phyloP scores from a whole-genome alignment of 2,888 invertebrate species.

The Diogma glabrata region DNA sequence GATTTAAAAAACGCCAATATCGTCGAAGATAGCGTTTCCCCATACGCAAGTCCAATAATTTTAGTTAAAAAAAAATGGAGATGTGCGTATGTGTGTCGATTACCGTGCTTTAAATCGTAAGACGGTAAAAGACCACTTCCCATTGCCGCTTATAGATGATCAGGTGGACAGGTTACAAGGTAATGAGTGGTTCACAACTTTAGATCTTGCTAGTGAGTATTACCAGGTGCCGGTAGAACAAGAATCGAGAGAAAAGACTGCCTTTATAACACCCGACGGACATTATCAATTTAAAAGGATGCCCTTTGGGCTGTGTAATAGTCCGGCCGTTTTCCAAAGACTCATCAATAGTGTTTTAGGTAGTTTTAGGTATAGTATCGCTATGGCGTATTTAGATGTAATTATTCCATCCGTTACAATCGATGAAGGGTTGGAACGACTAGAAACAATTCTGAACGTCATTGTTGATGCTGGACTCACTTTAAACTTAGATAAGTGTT shows the following conservation, averaged over 20 bases:
- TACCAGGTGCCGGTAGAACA: slow-evolving; percentile 21
- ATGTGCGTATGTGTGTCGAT: slow-evolving; percentile 3
- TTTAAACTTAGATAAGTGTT: slow-evolving; percentile 16
- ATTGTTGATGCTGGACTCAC: slow-evolving; percentile 8
- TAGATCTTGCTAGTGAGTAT: slow-evolving; percentile 20
- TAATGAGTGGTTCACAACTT: slow-evolving; percentile 16
- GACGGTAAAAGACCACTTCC: neutral
- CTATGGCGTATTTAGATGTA: slow-evolving; percentile 21
- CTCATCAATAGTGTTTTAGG: slow-evolving; percentile 16
- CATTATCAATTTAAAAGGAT: slow-evolving; percentile 18
- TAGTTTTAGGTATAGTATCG: slow-evolving; percentile 12
- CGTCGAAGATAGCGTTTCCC: neutral
- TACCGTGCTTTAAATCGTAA: neutral
- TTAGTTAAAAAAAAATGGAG: neutral
- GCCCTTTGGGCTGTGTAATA: slow-evolving; percentile 10
- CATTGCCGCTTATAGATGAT: neutral
- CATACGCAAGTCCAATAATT: neutral
- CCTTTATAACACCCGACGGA: slow-evolving; percentile 19
- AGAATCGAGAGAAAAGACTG: slow-evolving; percentile 20
- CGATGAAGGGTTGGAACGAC: slow-evolving; percentile 14
- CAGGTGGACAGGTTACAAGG: slow-evolving; percentile 14
- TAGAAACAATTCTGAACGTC: neutral
- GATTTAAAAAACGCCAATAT: neutral
- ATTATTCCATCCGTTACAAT: slow-evolving; percentile 9
- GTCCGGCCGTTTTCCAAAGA: neutral